phyloP scores from a whole-genome alignment of 2,113 vertebrate genomes.

The Mobula birostris region DNA sequence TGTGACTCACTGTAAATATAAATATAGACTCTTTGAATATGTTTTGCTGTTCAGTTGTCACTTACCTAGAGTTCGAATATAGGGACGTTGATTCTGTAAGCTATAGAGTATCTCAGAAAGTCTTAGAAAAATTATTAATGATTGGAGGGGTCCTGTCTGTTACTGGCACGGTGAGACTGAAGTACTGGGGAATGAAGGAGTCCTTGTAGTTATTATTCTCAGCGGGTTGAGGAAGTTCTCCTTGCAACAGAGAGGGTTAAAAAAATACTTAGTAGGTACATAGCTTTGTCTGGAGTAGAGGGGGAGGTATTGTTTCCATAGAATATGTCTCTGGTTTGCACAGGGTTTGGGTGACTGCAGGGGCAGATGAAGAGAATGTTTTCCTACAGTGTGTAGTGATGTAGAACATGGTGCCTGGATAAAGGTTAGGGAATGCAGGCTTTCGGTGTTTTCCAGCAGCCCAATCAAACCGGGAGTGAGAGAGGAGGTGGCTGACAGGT shows the following conservation, averaged over 20 bases:
- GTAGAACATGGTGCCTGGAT: neutral
- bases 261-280: too few relatives aligned
- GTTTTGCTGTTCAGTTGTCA: neutral
- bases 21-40: slow-evolving; percentile 24
- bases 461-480: too few relatives aligned
- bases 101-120: too few relatives aligned
- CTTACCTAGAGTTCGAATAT: neutral
- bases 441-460: too few relatives aligned
- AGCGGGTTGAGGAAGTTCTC: neutral
- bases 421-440: too few relatives aligned
- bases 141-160: neutral
- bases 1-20: slow-evolving; percentile 35
- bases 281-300: too few relatives aligned
- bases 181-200: neutral
- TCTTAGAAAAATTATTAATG: neutral
- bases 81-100: neutral
- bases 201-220: neutral
- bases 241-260: neutral
- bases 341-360: too few relatives aligned
- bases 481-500: too few relatives aligned
- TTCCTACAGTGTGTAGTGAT: neutral
- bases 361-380: too few relatives aligned
- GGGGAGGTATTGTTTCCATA: too few relatives aligned
- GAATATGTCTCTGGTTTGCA: too few relatives aligned
- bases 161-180: neutral